A percentile compares a stretch with the other conserved stretches of the same genome.
Evolutionary conservation across 2,888 invertebrate genomes (phyloP).

Genomic region (Hoplodrina blanda): DNA sequence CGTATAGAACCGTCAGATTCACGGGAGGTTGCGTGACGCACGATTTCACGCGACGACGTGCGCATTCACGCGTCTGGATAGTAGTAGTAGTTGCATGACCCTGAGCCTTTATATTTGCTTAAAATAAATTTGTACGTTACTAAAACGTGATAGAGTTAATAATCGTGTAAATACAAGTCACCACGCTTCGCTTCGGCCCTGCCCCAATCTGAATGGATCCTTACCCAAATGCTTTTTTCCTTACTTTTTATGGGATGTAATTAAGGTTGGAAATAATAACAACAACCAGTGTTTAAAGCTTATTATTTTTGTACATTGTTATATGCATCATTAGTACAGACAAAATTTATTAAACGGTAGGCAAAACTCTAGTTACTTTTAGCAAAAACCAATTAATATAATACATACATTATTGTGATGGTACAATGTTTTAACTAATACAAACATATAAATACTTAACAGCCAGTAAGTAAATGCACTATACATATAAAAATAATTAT

Average conservation of each 20-base stretch:
- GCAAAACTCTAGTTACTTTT: constrained; percentile 73
- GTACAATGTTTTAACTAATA: constrained; percentile 72
- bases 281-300: constrained; percentile 84
- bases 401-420: constrained; percentile 74
- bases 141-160: too few species aligned
- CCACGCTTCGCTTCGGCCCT: too few species aligned
- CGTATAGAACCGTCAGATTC: too few species aligned
- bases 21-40: too few species aligned
- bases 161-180: too few species aligned
- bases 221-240: too few species aligned
- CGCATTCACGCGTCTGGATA: too few species aligned
- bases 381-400: constrained; percentile 70
- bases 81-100: too few species aligned
- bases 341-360: constrained; percentile 69
- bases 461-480: constrained; percentile 88
- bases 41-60: too few species aligned
- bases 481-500: constrained; percentile 81
- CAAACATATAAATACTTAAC: constrained; percentile 84
- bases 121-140: too few species aligned
- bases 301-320: constrained; percentile 89
- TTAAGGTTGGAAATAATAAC: constrained; percentile 62
- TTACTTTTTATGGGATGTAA: neutral
- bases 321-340: constrained; percentile 86
- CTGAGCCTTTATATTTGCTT: too few species aligned
- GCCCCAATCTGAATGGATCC: too few species aligned